These are phyloP conservation scores for Montipora foliosa DNA, from an alignment of 64 coral and sea anemone genomes.

Conservation along the genomic window DNA sequence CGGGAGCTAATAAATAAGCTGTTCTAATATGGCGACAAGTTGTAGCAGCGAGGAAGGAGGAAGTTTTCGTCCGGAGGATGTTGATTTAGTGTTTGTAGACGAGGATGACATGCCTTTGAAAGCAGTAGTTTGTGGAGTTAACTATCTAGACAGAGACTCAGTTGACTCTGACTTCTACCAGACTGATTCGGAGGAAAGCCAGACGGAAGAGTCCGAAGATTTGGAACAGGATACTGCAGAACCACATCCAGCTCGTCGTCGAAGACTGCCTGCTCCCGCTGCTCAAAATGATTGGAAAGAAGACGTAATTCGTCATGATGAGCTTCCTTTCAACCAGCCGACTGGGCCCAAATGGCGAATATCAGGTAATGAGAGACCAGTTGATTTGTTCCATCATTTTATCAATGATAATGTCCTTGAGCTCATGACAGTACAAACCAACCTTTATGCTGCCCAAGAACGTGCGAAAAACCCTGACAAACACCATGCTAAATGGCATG, in stretches of 20 bases:
- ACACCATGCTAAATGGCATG: constrained; percentile 28
- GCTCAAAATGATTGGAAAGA: background rate
- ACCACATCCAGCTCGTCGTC: background rate
- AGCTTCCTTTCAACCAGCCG: constrained; percentile 10
- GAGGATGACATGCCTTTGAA: too few relatives aligned
- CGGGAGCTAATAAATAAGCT: too few relatives aligned
- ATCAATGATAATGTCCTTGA: constrained; percentile 33
- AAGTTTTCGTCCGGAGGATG: too few relatives aligned
- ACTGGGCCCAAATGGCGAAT: constrained; percentile 30
- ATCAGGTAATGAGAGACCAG: constrained; percentile 21
- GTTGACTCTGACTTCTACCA: too few relatives aligned
- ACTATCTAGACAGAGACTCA: too few relatives aligned
- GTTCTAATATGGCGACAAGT: too few relatives aligned
- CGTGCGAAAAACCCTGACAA: constrained; percentile 52
- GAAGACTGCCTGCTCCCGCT: background rate
- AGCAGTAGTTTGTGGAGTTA: too few relatives aligned
- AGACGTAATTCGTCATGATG: background rate
- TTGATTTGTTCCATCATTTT: constrained; percentile 30
- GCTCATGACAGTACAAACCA: constrained; percentile 58
- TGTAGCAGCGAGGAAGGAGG: too few relatives aligned
- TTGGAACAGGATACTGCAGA: too few relatives aligned
- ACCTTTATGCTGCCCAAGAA: constrained; percentile 56
- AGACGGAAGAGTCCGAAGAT: too few relatives aligned
- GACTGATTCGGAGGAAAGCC: too few relatives aligned
- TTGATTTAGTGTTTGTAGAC: too few relatives aligned